Conservation (phyloP, 2,113 vertebrate genomes). For the Microtus oregoni region DNA sequence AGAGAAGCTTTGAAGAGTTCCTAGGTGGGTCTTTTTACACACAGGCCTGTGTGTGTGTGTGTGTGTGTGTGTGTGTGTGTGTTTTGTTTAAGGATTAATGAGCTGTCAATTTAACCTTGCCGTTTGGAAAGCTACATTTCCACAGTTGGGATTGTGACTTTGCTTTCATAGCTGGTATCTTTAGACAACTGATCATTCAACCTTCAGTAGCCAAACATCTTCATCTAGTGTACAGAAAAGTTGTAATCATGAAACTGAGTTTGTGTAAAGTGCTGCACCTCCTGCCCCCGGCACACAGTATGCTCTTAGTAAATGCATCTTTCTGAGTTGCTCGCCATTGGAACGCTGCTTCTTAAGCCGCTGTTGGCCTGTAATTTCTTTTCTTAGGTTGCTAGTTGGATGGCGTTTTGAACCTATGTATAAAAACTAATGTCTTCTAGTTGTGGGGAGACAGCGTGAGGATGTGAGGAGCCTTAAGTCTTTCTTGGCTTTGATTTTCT, state of each 20-base stretch:
- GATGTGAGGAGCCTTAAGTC: not conserved
- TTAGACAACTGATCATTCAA: not conserved
- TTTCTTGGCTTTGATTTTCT: conserved; percentile 61
- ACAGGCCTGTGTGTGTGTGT: not conserved
- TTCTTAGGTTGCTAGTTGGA: not conserved
- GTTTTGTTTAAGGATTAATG: not conserved
- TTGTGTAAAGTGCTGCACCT: too few species aligned
- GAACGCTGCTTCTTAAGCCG: not conserved
- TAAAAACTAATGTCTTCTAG: not conserved
- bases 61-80: not conserved
- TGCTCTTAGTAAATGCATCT: not conserved
- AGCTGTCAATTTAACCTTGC: not conserved
- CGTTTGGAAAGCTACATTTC: not conserved
- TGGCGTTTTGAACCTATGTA: not conserved
- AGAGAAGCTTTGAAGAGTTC: conserved; percentile 31
- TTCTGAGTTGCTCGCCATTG: not conserved
- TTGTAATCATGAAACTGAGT: not conserved
- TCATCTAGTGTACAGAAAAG: not conserved
- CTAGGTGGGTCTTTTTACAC: not conserved
- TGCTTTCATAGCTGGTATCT: not conserved
- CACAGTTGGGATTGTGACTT: not conserved
- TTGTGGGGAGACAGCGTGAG: not conserved
- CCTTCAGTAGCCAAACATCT: not conserved
- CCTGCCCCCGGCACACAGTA: not conserved
- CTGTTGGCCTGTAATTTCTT: not conserved